Base-by-base conservation (phyloP, 2,888 invertebrate genomes). In the Hirtodrosophila histrioides region DNA sequence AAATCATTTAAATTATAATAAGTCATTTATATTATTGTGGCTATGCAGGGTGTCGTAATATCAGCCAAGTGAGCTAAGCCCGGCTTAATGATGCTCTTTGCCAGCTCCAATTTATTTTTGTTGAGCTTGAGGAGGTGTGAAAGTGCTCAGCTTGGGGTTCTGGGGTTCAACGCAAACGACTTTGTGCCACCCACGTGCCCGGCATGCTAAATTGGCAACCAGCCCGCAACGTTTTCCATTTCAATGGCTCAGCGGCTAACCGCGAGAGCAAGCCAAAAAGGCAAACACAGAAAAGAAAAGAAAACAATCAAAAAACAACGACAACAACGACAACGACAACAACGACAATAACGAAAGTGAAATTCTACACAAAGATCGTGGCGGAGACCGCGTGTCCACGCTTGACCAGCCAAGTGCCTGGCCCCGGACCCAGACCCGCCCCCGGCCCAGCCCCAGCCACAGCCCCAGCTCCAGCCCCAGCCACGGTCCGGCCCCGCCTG, bases 341-440 rank as follows among this genome's bases (percentile, higher is more conserved):
- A 53, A 51, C 54, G 50, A 64, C 74, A 67, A 74, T 73, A 81
- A 84, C 76, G 88, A 86, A 86, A 86, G 86, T 88, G 86, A 86
- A 88, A 86, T 86, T 86, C 88, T 88, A 75, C 79, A 73, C 72
- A 83, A 66, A 80, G 71, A 84, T 71, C 71, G 82, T 65, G 74
- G 72, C 29, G 57, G 46, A 61, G 64, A 9, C 45, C 57, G 48
- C 40, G 56, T 40, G 73, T 75, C 65, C 85, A 81, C 85, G 85
- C 78, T 81, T 78, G 83, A 79, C 63, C 83, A 79, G 78, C 78
- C 69, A 71, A 74, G 73, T 77, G 77, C 76, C 78, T 65, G 64
- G 66, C 68, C 78, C 56, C 35, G 17, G 17, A 17, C 17, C 17
- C 17, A 17, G 1, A 1, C 17, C 17, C 17, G 17, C 17, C 17